Evolutionary conservation across 1,140 invertebrate genomes (phyloP), one percentile per base, ranked within the genome.

Genomic region (Lycorma delicatula): DNA sequence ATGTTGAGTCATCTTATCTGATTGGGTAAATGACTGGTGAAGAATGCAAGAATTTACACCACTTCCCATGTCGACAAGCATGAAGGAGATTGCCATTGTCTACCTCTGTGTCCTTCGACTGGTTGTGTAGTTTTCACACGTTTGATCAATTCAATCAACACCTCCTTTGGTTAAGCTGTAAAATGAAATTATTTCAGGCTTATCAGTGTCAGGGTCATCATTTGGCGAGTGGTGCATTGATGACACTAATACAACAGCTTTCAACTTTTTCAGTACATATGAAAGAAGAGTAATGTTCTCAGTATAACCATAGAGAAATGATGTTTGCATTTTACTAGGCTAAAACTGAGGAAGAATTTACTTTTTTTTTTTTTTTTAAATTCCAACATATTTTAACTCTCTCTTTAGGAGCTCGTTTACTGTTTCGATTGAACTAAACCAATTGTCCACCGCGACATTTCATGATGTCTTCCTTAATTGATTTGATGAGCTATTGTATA

Each of bases 351-450:
- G 27, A 28, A 71, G 70, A 41, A 74, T 68, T 56, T 74, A 62
- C 51, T 61, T 64, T 67, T 73, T 74, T 58, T n/a, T n/a, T 75
- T 75, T 68, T 71, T 74, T 60, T 66, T 69, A 34, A 76, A 72
- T 75, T 22, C 73, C 75, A 13, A 74, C 63, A 52, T 72, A 63
- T 27, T 70, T 70, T 46, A 58, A 23, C 16, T 54, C 49, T n/a
- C n/a, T 58, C 62, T 68, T 51, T 61, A 54, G 63, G 52, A 73
- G 62, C 51, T 59, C 56, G 46, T 71, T 54, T 34, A 70, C 61
- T 22, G 73, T 58, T 59, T 68, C 53, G 25, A 71, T 56, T 13
- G 71, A 72, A 26, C 59, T 60, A 65, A 75, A 74, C 66, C 68
- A 72, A 58, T 74, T 73, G 52, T 72, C 70, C 25, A 57, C 65